Conservation (phyloP, 2,888 invertebrate genomes). For the Nomada ruficornis region DNA sequence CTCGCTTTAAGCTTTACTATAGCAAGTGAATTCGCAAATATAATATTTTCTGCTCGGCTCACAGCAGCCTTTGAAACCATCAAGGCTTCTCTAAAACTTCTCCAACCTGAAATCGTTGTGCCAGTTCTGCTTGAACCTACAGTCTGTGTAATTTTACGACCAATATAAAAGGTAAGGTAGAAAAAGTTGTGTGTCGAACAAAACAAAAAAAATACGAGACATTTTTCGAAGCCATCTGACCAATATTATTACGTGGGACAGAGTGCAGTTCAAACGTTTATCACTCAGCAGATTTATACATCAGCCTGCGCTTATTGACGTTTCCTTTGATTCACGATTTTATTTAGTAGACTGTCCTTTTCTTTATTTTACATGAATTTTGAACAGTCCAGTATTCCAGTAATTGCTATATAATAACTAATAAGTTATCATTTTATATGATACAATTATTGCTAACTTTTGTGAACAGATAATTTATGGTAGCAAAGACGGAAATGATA, state of each 20-base stretch:
- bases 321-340: not conserved
- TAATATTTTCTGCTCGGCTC: not conserved
- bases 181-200: no score
- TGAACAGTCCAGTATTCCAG: no score
- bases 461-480: no score
- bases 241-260: constrained; percentile 50
- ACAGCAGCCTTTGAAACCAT: not conserved
- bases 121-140: not conserved
- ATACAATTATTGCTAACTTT: no score
- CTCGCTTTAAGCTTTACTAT: not conserved
- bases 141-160: constrained; percentile 20
- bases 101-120: not conserved
- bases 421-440: no score
- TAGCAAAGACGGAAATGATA: no score
- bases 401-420: no score
- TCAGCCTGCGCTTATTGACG: constrained; percentile 36
- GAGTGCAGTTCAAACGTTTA: constrained; percentile 51
- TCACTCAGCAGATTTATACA: constrained; percentile 57
- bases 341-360: not conserved
- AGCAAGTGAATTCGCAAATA: not conserved
- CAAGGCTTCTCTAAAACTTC: not conserved
- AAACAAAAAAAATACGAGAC: not conserved
- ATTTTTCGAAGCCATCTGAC: not conserved
- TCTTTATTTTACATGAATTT: not conserved
- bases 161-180: no score